These are phyloP conservation scores for Hyposoter didymator DNA, from an alignment of 2,888 invertebrate genomes.

Conservation along the genomic window DNA sequence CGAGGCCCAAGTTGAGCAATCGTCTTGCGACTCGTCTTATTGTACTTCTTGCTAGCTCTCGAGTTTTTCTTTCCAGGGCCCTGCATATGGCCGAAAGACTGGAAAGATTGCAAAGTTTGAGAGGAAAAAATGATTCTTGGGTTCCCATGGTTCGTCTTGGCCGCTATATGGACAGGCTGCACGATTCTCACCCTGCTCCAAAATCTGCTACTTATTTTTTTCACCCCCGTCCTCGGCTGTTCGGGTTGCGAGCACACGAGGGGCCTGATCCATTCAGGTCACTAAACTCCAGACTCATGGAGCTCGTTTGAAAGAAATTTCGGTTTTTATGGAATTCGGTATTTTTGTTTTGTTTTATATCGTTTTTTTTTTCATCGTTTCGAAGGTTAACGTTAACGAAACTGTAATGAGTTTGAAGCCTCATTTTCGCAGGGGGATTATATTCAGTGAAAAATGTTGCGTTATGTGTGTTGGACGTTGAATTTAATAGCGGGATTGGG, in stretches of 20 bases:
- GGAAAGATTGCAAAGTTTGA: slow-evolving; percentile 28
- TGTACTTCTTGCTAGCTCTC: slow-evolving; percentile 7
- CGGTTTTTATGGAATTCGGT: background rate
- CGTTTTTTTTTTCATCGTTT: background rate
- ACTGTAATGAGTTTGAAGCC: background rate
- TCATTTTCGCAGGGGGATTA: background rate
- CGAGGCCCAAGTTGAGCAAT: slow-evolving; percentile 23
- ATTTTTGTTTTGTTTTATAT: too few species aligned
- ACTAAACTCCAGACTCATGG: too few species aligned
- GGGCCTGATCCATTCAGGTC: background rate
- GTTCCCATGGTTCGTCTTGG: slow-evolving; percentile 63
- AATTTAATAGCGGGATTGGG: slow-evolving; percentile 3
- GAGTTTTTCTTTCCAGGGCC: slow-evolving; percentile 28
- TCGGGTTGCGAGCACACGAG: background rate
- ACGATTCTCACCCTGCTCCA: slow-evolving; percentile 2
- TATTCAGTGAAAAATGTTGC: background rate
- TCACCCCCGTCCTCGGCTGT: background rate
- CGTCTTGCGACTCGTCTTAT: slow-evolving; percentile 33
- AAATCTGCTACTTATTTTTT: slow-evolving; percentile 16
- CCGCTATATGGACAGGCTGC: slow-evolving; percentile 41
- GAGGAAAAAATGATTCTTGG: slow-evolving; percentile 32
- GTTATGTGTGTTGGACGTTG: background rate
- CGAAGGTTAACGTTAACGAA: background rate
- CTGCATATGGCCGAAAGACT: slow-evolving; percentile 23
- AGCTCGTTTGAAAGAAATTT: background rate